Conservation (phyloP, 2,888 invertebrate species). For the Amiota minor region DNA sequence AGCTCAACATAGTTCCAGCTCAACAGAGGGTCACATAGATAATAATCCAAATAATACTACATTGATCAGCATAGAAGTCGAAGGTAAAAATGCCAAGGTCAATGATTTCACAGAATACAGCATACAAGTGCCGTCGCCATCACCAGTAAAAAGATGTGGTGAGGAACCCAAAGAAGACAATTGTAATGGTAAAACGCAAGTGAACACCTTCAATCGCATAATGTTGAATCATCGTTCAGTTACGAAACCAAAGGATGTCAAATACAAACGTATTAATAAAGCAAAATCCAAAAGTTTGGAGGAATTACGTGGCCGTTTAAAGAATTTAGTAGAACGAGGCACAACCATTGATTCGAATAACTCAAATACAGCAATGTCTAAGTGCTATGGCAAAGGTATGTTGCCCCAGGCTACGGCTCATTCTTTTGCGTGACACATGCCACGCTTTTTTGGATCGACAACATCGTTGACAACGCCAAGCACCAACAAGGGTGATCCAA, state of each 20-base stretch:
- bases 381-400: constrained; percentile 60
- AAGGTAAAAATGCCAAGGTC: constrained; percentile 42
- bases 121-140: constrained; percentile 56
- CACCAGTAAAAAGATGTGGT: constrained; percentile 26
- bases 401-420: constrained; percentile 74
- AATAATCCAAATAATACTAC: constrained; percentile 9
- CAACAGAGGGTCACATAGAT: constrained; percentile 6
- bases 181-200: constrained; percentile 73
- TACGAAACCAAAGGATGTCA: constrained; percentile 92
- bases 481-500: constrained; percentile 61
- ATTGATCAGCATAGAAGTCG: neutral
- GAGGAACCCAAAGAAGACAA: constrained; percentile 25
- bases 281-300: constrained; percentile 92
- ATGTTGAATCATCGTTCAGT: constrained; percentile 93
- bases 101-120: constrained; percentile 60
- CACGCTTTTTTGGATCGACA: constrained; percentile 44
- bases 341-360: constrained; percentile 41
- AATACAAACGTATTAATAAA: constrained; percentile 92
- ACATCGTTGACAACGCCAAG: constrained; percentile 38
- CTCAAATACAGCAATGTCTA: constrained; percentile 51
- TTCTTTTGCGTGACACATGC: constrained; percentile 77
- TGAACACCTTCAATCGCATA: constrained; percentile 86
- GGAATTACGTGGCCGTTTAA: constrained; percentile 85
- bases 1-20: constrained; percentile 44
- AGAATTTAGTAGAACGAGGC: constrained; percentile 90